Evolutionary conservation across 2,113 vertebrate species (phyloP).

Genomic region (Bolborhynchus lineola): DNA sequence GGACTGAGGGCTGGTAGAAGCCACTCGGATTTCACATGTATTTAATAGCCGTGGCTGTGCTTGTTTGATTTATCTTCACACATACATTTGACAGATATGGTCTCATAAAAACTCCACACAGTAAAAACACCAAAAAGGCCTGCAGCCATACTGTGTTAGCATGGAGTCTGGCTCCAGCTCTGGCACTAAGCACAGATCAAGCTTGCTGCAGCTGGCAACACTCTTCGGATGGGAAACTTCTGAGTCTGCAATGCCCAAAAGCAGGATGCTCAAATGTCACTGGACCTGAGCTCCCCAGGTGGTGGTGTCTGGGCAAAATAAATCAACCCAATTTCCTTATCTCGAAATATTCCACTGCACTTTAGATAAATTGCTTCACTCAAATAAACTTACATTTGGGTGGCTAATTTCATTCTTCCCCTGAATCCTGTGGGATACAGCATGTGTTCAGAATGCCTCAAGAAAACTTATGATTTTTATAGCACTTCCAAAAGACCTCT

Average conservation of each 20-base stretch:
- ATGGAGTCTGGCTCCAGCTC: slow-evolving; percentile 22
- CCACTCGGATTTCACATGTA: slow-evolving; percentile 58
- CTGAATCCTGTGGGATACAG: not conserved
- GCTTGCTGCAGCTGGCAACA: not conserved
- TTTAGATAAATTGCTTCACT: not conserved
- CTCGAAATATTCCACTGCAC: not conserved
- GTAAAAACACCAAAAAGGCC: slow-evolving; percentile 63
- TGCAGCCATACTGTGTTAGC: slow-evolving; percentile 41
- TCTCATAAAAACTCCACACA: slow-evolving; percentile 69
- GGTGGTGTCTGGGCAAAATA: not conserved
- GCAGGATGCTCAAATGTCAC: not conserved
- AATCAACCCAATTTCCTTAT: not conserved
- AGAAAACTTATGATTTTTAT: not conserved
- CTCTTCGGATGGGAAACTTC: not conserved
- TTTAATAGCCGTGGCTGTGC: slow-evolving; percentile 51
- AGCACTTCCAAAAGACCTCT: not conserved
- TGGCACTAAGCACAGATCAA: not conserved
- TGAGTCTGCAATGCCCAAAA: not conserved
- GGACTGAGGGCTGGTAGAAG: slow-evolving; percentile 18
- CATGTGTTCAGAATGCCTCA: not conserved
- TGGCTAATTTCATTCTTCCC: not conserved
- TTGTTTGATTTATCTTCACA: slow-evolving; percentile 65
- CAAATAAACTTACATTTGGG: not conserved
- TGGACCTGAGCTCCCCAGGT: not conserved
- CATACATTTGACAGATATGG: slow-evolving; percentile 69